Conservation (phyloP, 2,888 invertebrate species). For the Nemurella pictetii region DNA sequence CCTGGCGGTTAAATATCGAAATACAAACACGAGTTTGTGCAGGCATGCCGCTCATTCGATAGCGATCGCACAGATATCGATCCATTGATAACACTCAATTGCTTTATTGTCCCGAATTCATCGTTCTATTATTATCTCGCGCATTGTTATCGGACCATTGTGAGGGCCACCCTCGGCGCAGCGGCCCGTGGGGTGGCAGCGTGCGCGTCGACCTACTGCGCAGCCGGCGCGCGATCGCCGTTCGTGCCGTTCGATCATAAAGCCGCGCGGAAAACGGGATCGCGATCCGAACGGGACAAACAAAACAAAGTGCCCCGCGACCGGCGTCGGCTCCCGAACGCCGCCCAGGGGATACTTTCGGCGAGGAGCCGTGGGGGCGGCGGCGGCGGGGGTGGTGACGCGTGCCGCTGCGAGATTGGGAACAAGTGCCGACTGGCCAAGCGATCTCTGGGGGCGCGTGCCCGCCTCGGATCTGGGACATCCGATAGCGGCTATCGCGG, state of each 20-base stretch:
- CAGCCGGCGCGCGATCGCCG: background rate
- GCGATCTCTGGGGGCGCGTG: background rate
- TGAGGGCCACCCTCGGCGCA: background rate
- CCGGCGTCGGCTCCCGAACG: background rate
- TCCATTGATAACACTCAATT: background rate
- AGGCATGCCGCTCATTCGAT: background rate
- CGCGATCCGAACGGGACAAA: background rate
- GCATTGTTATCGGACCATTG: background rate
- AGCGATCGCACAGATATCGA: background rate
- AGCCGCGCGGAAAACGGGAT: background rate
- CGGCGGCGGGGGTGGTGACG: background rate
- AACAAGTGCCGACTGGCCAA: background rate
- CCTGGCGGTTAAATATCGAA: too few species aligned
- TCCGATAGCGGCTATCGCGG: background rate
- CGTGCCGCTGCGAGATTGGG: background rate
- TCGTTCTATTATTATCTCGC: background rate
- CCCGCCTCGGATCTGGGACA: background rate
- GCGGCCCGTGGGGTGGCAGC: background rate
- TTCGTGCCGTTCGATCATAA: constrained; percentile 1
- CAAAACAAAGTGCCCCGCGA: background rate
- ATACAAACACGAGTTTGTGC: too few species aligned
- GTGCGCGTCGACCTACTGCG: background rate
- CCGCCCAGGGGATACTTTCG: background rate
- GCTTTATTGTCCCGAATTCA: background rate
- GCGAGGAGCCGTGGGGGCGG: background rate